Evolutionary conservation across 2,797 vertebrate species (phyloP).

Genomic region (Cetoscarus ocellatus): DNA sequence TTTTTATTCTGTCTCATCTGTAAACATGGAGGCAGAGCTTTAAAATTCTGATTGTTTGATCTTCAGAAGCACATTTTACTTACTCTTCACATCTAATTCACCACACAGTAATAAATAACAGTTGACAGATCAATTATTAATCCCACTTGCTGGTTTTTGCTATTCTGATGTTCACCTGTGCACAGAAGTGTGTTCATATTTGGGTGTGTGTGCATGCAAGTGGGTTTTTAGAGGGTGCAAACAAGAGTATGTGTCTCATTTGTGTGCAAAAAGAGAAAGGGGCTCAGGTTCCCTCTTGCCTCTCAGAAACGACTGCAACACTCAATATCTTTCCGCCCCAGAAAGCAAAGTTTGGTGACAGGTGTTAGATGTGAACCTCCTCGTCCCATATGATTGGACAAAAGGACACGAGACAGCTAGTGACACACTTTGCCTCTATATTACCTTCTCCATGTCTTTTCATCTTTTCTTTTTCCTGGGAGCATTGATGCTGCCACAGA

Average conservation of each 20-base stretch:
- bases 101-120: background rate
- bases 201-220: background rate
- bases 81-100: too few relatives aligned
- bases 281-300: slow-evolving; percentile 19
- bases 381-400: slow-evolving; percentile 61
- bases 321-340: slow-evolving; percentile 47
- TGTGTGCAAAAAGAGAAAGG: slow-evolving; percentile 22
- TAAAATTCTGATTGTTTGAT: too few relatives aligned
- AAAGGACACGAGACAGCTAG: slow-evolving; percentile 55
- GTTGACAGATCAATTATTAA: background rate
- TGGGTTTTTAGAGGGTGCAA: slow-evolving; percentile 1
- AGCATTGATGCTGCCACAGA: slow-evolving; percentile 48
- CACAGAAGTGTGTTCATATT: background rate
- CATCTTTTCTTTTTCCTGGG: slow-evolving; percentile 38
- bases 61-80: too few relatives aligned
- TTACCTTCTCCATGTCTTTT: slow-evolving; percentile 47
- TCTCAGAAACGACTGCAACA: slow-evolving; percentile 28
- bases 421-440: slow-evolving; percentile 53
- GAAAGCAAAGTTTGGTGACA: slow-evolving; percentile 68
- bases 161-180: background rate
- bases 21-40: too few relatives aligned
- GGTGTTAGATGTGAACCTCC: slow-evolving; percentile 48
- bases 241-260: slow-evolving; percentile 10
- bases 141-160: background rate
- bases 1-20: too few relatives aligned